Conservation (phyloP, 1,140 invertebrate species). For the Drosophila ogumai region DNA sequence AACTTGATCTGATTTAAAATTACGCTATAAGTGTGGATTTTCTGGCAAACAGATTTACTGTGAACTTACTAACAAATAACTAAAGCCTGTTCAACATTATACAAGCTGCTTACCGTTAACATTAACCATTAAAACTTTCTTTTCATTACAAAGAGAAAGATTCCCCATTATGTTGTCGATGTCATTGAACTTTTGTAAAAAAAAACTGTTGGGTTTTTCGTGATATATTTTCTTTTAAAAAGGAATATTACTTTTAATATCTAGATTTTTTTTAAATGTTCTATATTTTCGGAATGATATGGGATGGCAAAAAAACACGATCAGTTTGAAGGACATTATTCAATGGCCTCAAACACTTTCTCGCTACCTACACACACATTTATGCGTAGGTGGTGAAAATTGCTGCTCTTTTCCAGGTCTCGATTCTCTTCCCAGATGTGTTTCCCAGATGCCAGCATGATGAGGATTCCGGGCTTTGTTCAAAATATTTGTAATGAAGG, state of each 20-base stretch:
- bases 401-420: slow-evolving; percentile 29
- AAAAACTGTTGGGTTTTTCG: not conserved
- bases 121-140: slow-evolving; percentile 32
- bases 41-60: slow-evolving; percentile 15
- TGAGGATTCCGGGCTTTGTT: slow-evolving; percentile 30
- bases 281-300: not conserved
- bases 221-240: not conserved
- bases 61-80: slow-evolving; percentile 17
- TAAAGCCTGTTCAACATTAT: slow-evolving; percentile 21
- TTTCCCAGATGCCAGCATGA: slow-evolving; percentile 45
- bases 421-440: slow-evolving; percentile 25
- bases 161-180: not conserved
- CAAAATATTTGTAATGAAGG: slow-evolving; percentile 24
- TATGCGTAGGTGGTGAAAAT: slow-evolving; percentile 49
- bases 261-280: too few relatives aligned
- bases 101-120: slow-evolving; percentile 30
- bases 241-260: not conserved
- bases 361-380: slow-evolving; percentile 14
- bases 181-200: slow-evolving; percentile 10
- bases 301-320: not conserved
- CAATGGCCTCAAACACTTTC: slow-evolving; percentile 34
- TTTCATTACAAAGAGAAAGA: slow-evolving; percentile 19
- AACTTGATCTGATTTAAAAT: slow-evolving; percentile 39
- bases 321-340: slow-evolving; percentile 26
- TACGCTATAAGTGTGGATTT: slow-evolving; percentile 19